Conservation (phyloP, 2,113 vertebrate species). For the Egretta garzetta region DNA sequence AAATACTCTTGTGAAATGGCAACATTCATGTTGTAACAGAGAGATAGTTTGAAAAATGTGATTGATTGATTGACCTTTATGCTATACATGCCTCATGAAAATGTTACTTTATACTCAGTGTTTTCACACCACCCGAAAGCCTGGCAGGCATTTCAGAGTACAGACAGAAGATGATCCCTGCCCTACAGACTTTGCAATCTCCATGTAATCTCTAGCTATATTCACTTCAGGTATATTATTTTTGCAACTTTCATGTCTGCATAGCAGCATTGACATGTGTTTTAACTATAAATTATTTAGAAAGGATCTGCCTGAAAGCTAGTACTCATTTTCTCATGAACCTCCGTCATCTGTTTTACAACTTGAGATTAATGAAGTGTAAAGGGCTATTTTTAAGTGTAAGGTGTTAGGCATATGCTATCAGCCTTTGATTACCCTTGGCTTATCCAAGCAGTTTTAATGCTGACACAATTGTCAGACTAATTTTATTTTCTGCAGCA, state of each 20-base stretch:
- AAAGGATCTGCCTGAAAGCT: constrained; percentile 2
- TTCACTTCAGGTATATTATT: background rate
- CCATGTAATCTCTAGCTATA: constrained; percentile 4
- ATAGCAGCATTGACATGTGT: background rate
- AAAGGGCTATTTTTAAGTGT: constrained; percentile 6
- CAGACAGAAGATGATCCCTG: constrained; percentile 11
- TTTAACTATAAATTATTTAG: constrained; percentile 25
- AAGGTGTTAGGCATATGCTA: background rate
- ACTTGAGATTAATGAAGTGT: background rate
- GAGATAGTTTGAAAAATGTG: constrained; percentile 8
- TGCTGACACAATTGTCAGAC: background rate
- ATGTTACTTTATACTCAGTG: background rate
- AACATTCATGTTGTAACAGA: background rate
- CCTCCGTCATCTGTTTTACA: background rate
- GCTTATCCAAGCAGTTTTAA: background rate
- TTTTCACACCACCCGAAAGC: constrained; percentile 40
- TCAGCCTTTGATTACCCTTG: background rate
- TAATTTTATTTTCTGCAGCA: background rate
- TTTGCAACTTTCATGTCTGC: background rate
- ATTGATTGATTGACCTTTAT: constrained; percentile 23
- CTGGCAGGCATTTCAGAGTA: constrained; percentile 11
- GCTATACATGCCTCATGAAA: background rate
- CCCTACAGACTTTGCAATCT: background rate
- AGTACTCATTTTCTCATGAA: background rate
- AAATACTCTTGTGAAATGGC: background rate